phyloP scores from a whole-genome alignment of 2,888 invertebrate species.

The Drosophila leonis region DNA sequence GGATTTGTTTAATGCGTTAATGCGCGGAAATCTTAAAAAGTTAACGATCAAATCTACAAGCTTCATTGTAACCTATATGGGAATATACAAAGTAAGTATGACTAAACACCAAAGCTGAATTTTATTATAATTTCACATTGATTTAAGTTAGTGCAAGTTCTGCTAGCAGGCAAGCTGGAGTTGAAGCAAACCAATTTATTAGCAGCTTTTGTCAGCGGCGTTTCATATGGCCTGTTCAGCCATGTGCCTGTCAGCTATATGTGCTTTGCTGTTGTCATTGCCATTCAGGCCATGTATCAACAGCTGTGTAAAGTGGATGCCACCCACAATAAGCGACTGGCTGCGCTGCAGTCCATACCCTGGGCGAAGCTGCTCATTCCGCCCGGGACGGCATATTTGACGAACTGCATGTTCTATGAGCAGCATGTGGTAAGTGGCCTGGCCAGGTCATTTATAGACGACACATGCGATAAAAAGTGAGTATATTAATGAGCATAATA shows the following conservation, averaged over 20 bases:
- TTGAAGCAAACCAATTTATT: constrained; percentile 16
- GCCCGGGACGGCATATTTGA: constrained; percentile 49
- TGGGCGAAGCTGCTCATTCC: constrained; percentile 59
- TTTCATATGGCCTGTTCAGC: constrained; percentile 38
- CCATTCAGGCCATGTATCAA: constrained; percentile 61
- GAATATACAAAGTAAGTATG: constrained; percentile 48
- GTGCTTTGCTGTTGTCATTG: constrained; percentile 53
- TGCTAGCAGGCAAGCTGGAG: constrained; percentile 25
- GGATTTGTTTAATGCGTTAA: constrained; percentile 44
- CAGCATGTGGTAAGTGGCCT: constrained; percentile 32
- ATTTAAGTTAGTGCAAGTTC: constrained; percentile 46
- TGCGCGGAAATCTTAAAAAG: constrained; percentile 4
- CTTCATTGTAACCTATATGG: constrained; percentile 57
- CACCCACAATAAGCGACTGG: neutral
- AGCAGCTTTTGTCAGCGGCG: constrained; percentile 62
- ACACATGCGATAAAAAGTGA: constrained; percentile 54
- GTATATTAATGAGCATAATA: neutral
- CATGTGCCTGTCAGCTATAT: constrained; percentile 47
- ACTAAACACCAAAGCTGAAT: neutral
- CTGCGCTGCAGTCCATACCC: constrained; percentile 50
- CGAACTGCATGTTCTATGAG: constrained; percentile 47
- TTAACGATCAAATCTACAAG: constrained; percentile 49
- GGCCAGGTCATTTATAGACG: constrained; percentile 48
- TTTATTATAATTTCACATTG: neutral
- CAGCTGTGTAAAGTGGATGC: constrained; percentile 33